Evolutionary conservation across 2,797 vertebrate species (phyloP).

Genomic region (Euthynnus affinis): DNA sequence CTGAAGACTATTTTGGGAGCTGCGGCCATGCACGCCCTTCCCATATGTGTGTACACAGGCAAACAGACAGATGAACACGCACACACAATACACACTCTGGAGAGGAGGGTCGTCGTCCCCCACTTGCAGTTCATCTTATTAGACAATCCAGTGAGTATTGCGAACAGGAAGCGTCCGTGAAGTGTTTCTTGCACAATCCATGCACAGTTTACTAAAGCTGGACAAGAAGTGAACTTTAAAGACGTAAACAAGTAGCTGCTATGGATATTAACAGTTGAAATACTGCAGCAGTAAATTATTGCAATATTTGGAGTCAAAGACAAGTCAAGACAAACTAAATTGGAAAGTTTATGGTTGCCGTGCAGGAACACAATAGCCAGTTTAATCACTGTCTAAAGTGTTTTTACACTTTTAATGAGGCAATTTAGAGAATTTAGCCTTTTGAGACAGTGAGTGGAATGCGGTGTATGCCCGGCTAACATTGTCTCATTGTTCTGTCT

Average conservation of each 20-base stretch:
- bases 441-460: conserved; percentile 81
- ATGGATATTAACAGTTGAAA: conserved; percentile 68
- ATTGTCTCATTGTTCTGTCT: conserved; percentile 84
- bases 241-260: conserved; percentile 66
- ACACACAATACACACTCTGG: conserved; percentile 48
- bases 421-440: conserved; percentile 81
- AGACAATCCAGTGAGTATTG: conserved; percentile 54
- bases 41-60: conserved; percentile 73
- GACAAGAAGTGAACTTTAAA: conserved; percentile 56
- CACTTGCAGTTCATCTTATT: conserved; percentile 59
- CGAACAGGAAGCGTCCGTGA: conserved; percentile 40
- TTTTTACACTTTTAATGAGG: conserved; percentile 85
- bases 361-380: conserved; percentile 68
- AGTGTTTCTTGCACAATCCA: conserved; percentile 37
- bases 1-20: conserved; percentile 84
- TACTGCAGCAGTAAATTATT: conserved; percentile 64
- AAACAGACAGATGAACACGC: conserved; percentile 43
- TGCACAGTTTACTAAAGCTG: conserved; percentile 58
- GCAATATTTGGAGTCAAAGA: conserved; percentile 71
- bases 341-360: conserved; percentile 65
- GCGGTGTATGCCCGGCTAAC: conserved; percentile 73
- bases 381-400: conserved; percentile 81
- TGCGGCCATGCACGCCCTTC: conserved; percentile 86
- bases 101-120: conserved; percentile 49
- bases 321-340: conserved; percentile 62